Evolutionary conservation across 2,113 vertebrate genomes (phyloP), one percentile per base, ranked within the genome.

Genomic region (Mustela lutreola): DNA sequence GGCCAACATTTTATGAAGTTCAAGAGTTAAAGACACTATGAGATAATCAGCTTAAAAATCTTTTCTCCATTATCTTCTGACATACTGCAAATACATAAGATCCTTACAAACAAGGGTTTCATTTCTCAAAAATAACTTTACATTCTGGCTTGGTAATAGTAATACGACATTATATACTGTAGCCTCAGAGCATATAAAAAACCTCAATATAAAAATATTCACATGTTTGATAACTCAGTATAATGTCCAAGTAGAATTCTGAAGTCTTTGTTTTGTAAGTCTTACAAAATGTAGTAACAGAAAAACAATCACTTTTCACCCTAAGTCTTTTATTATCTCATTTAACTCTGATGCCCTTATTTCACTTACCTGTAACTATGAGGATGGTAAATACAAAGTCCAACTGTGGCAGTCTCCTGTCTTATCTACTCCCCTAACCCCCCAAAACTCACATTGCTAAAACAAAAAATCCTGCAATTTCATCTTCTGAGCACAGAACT

Each of bases 21-120:
- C 18, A 45, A 71, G 18, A 70, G 73, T 45, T 36, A 78, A 79
- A 96, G 81, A 82, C 50, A 78, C 6, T 21, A 11, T 88, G 22
- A 73, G n/a, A 90, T 96, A 95, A 71, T 76, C 22, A 22, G 10
- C 39, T 82, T 84, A 83, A 91, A 91, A 45, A 80, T 14, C 31
- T 11, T 70, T 85, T 1, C 1, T 22, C 81, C 76, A 62, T 81
- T 83, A 65, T 11, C 26, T 14, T 87, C 39, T 60, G 5, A 93
- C 2, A 12, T 36, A 71, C 10, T 22, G 10, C 56, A 91, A 97
- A 91, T 81, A 4, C 6, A 18, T 9, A 42, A 70, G 11, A 63
- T 58, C 87, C 92, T 91, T 87, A 39, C 42, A 73, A 94, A 78
- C n/a, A 67, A 48, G 11, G 50, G 12, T 60, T 84, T 87, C 39